Evolutionary conservation across 2,113 vertebrate genomes (phyloP), one percentile per base, ranked within the genome.

Genomic region (Boulengerochromis microlepis): DNA sequence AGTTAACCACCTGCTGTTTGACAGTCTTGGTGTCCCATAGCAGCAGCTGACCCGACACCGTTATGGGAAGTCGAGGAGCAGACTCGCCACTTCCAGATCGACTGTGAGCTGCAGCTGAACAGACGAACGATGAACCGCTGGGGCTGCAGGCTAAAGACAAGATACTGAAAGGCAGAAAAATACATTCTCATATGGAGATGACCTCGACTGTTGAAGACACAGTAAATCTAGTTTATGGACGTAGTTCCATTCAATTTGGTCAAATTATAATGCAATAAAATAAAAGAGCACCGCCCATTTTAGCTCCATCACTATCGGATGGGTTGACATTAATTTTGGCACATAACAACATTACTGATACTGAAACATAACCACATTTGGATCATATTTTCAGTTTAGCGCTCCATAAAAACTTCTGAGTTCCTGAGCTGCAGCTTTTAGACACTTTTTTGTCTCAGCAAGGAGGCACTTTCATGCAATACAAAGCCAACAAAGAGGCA

Each of bases 1-100:
- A 47, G 8, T 76, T 50, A 26, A 15, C 69, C 94, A 99, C 98
- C 98, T 99, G 98, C 84, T 99, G 98, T 93, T 99, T 99, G 96
- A 99, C 98, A 0, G 97, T 98, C 93, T 99, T 99, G 2, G 98
- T 99, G 94, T 99, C 99, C 99, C 98, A 99, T 8, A 99, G 96
- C 12, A 99, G 95, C 91, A 99, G 96, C 57, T 96, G 97, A 81
- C 99, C 99, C 0, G 98, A 97, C 82, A 97, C 85, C 4, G 90
- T 83, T 78, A 95, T 83, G 56, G 96, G 92, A 90, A 95, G 87
- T 87, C 94, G 4, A 66, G 93, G 82, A 81, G 90, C 5, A 22
- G 92, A 19, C 71, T 96, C 52, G 47, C 4, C 22, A 6, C 47
- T 52, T 69, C 24, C 15, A 45, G 95, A 96, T 1, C 18, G 96